A percentile compares a stretch with the other conserved stretches of the same genome.
phyloP scores from a whole-genome alignment of 2,888 invertebrate species.

The Ichneumoninae sp. region DNA sequence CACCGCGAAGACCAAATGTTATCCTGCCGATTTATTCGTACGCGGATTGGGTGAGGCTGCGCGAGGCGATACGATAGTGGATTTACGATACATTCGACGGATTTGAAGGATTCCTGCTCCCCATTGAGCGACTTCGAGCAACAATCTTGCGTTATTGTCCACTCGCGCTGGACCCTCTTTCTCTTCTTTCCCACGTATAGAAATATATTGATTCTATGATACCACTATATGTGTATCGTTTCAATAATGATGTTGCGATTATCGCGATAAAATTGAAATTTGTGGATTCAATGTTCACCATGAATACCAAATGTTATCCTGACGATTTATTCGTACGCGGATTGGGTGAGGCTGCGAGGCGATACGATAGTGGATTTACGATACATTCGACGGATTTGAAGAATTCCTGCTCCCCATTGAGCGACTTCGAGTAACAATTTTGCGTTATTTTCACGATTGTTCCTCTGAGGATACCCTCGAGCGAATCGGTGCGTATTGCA shows the following conservation, averaged over 20 bases:
- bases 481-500: not conserved
- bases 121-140: too few species aligned
- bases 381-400: not conserved
- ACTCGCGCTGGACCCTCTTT: too few species aligned
- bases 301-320: not conserved
- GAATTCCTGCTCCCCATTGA: not conserved
- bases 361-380: too few species aligned
- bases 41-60: too few species aligned
- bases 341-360: not conserved
- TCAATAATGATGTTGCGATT: not conserved
- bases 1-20: too few species aligned
- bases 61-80: too few species aligned
- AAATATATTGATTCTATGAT: constrained; percentile 14
- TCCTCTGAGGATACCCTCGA: not conserved
- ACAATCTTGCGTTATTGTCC: too few species aligned
- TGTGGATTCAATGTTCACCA: not conserved
- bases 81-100: too few species aligned
- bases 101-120: too few species aligned
- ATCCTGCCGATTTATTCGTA: too few species aligned
- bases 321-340: not conserved
- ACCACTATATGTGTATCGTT: not conserved
- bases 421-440: not conserved
- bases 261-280: not conserved
- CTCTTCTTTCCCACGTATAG: not conserved
- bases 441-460: not conserved